Evolutionary conservation across 1,140 invertebrate genomes (phyloP).

Genomic region (Lepidurus packardi): DNA sequence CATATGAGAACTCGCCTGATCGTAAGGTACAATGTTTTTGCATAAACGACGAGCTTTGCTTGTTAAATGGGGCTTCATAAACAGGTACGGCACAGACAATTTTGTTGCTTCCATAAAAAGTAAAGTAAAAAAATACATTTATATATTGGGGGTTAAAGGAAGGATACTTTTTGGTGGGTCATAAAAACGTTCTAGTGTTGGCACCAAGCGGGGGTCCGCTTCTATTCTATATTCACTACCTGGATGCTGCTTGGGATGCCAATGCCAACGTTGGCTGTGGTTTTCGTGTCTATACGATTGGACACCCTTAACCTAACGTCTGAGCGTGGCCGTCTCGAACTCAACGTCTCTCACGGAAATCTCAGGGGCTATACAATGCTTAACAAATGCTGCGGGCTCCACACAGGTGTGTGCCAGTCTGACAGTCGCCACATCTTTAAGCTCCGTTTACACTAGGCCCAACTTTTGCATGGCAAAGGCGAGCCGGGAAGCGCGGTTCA

Average conservation of each 20-base stretch:
- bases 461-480: not conserved
- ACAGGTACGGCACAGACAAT: too few relatives aligned
- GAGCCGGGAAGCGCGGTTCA: too few relatives aligned
- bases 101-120: too few relatives aligned
- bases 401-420: slow-evolving; percentile 20
- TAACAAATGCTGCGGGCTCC: slow-evolving; percentile 14
- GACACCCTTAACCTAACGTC: slow-evolving; percentile 1
- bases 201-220: not conserved
- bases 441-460: not conserved
- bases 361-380: slow-evolving; percentile 8
- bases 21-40: too few relatives aligned
- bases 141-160: too few relatives aligned
- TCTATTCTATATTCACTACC: not conserved
- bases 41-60: too few relatives aligned
- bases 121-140: too few relatives aligned
- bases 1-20: too few relatives aligned
- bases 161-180: not conserved
- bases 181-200: not conserved
- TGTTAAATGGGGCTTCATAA: too few relatives aligned
- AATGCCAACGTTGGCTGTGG: not conserved
- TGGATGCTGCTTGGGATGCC: not conserved
- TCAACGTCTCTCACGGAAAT: slow-evolving; percentile 18
- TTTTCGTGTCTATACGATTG: slow-evolving; percentile 19
- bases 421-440: not conserved
- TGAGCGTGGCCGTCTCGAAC: not conserved